Evolutionary conservation across 2,888 invertebrate species (phyloP).

Genomic region (Mayetiola destructor): DNA sequence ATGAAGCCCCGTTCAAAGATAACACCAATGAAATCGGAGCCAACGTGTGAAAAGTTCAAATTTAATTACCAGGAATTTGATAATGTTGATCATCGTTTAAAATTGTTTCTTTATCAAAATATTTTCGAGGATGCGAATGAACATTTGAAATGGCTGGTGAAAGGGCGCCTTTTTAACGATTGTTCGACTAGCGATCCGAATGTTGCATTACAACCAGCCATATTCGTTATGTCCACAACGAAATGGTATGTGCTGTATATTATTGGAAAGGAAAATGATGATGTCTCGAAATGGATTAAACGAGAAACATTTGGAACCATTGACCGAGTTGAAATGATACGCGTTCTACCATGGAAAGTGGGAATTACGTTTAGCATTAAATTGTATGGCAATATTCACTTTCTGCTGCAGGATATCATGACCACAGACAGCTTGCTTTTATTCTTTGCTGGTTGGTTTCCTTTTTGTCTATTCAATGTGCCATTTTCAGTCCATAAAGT

Average conservation of each 20-base stretch:
- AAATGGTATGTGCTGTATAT: slow-evolving; percentile 40
- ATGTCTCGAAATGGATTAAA: slow-evolving; percentile 40
- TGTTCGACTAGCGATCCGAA: slow-evolving; percentile 19
- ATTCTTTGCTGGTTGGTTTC: slow-evolving; percentile 36
- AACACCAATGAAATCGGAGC: slow-evolving; percentile 23
- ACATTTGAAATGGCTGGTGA: slow-evolving; percentile 39
- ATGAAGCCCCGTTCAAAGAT: slow-evolving; percentile 32
- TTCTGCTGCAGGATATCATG: slow-evolving; percentile 39
- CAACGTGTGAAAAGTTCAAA: slow-evolving; percentile 30
- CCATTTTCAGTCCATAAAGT: no score
- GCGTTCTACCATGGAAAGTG: slow-evolving; percentile 41
- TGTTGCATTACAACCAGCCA: slow-evolving; percentile 29
- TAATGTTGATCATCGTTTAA: slow-evolving; percentile 44
- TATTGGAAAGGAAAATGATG: slow-evolving; percentile 37
- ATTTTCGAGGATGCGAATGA: slow-evolving; percentile 42
- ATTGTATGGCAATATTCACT: slow-evolving; percentile 29
- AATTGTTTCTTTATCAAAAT: slow-evolving; percentile 40
- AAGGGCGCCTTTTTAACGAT: slow-evolving; percentile 36
- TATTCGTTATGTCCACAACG: slow-evolving; percentile 39
- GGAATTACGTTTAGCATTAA: slow-evolving; percentile 38
- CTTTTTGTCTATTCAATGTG: background rate
- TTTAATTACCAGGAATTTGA: slow-evolving; percentile 41
- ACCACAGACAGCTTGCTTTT: slow-evolving; percentile 39
- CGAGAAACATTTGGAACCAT: slow-evolving; percentile 36
- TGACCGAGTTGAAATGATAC: slow-evolving; percentile 36